These are phyloP conservation scores for Cepaea hortensis DNA, from an alignment of 2,888 invertebrate genomes.

Conservation along the genomic window DNA sequence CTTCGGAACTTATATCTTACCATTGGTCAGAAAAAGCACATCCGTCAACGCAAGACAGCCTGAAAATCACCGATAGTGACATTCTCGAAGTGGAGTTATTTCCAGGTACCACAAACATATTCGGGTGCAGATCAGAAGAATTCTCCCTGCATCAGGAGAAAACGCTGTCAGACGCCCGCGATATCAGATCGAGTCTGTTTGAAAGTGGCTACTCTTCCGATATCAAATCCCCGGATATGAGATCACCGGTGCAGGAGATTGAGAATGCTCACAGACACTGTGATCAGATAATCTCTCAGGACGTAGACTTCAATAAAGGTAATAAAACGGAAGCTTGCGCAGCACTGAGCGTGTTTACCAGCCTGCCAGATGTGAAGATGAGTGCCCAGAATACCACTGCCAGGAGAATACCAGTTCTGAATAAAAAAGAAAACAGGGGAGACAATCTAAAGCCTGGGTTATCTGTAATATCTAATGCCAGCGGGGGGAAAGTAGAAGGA, in stretches of 20 bases:
- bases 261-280: background rate
- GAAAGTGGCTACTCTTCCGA: constrained; percentile 46
- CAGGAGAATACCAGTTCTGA: background rate
- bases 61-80: background rate
- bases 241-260: constrained; percentile 35
- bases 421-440: background rate
- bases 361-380: too few relatives aligned
- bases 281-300: background rate
- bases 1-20: background rate
- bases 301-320: background rate
- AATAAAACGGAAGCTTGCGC: background rate
- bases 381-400: background rate
- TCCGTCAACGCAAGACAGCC: background rate
- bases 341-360: background rate
- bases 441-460: background rate
- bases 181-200: constrained; percentile 35
- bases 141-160: background rate
- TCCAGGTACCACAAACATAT: background rate
- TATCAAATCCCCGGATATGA: constrained; percentile 41
- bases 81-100: background rate
- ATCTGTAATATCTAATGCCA: background rate
- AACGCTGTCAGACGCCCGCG: background rate
- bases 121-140: background rate
- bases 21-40: background rate
- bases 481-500: background rate